phyloP scores from a whole-genome alignment of 2,113 vertebrate genomes.

The Pteruthius melanotis region DNA sequence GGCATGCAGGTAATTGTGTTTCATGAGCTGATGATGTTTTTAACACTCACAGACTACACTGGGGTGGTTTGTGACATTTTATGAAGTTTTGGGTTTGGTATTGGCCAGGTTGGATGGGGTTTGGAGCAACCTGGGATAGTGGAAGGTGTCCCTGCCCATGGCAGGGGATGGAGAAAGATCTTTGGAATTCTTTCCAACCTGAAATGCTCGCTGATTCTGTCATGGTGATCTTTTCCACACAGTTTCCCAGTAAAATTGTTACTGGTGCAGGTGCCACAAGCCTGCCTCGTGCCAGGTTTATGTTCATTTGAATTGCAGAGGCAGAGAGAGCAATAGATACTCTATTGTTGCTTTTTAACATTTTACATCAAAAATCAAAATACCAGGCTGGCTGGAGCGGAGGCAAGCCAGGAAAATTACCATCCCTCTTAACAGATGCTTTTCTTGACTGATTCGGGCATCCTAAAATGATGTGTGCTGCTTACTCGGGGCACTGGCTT shows the following conservation, averaged over 20 bases:
- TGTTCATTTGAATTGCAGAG: not conserved
- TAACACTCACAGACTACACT: rapidly evolving
- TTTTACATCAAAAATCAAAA: not conserved
- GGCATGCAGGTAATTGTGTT: not conserved
- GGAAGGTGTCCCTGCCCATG: not conserved
- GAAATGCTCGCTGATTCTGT: not conserved
- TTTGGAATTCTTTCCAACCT: not conserved
- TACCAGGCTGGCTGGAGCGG: not conserved
- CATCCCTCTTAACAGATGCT: not conserved
- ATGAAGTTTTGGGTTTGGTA: not conserved
- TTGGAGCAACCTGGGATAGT: not conserved
- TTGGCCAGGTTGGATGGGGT: not conserved
- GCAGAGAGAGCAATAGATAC: not conserved
- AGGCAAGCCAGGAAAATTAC: not conserved
- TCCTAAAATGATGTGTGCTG: not conserved
- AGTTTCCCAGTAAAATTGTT: not conserved
- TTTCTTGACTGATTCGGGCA: not conserved
- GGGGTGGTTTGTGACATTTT: not conserved
- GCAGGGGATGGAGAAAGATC: not conserved
- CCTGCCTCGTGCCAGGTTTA: rapidly evolving
- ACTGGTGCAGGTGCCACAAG: not conserved
- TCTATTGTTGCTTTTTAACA: not conserved
- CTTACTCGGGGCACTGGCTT: not conserved
- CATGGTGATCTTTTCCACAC: not conserved
- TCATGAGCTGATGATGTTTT: not conserved